Evolutionary conservation across 2,113 vertebrate genomes (phyloP).

Genomic region (Laterallus jamaicensis): DNA sequence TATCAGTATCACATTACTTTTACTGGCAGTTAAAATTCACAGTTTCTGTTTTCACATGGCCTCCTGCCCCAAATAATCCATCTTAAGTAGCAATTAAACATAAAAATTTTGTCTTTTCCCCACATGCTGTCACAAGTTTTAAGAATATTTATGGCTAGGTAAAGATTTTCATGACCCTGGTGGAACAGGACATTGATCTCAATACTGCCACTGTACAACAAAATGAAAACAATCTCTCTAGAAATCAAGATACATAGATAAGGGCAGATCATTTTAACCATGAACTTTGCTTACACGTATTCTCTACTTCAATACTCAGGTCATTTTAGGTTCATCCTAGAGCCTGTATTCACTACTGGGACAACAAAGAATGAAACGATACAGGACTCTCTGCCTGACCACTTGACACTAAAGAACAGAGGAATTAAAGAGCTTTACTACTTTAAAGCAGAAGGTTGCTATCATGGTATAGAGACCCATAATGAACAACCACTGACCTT

Average conservation of each 20-base stretch:
- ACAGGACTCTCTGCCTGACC: background rate
- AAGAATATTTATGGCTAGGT: background rate
- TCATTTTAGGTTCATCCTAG: background rate
- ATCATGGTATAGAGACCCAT: background rate
- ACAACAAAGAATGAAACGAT: background rate
- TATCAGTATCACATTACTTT: background rate
- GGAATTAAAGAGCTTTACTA: background rate
- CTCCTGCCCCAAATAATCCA: background rate
- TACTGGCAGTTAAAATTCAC: background rate
- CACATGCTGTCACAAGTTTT: background rate
- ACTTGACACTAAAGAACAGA: background rate
- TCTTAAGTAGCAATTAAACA: background rate
- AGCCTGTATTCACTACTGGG: background rate
- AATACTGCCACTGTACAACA: background rate
- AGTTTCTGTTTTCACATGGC: background rate
- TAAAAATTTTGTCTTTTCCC: background rate
- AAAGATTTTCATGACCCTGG: background rate
- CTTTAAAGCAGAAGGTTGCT: background rate
- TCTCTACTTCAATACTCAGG: background rate
- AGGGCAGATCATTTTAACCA: background rate
- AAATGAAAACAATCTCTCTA: background rate
- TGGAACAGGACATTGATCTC: background rate
- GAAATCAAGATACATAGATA: background rate
- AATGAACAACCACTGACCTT: background rate
- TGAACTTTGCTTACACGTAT: background rate